Base-by-base conservation (phyloP, 2,113 vertebrate genomes). In the Cololabis saira region DNA sequence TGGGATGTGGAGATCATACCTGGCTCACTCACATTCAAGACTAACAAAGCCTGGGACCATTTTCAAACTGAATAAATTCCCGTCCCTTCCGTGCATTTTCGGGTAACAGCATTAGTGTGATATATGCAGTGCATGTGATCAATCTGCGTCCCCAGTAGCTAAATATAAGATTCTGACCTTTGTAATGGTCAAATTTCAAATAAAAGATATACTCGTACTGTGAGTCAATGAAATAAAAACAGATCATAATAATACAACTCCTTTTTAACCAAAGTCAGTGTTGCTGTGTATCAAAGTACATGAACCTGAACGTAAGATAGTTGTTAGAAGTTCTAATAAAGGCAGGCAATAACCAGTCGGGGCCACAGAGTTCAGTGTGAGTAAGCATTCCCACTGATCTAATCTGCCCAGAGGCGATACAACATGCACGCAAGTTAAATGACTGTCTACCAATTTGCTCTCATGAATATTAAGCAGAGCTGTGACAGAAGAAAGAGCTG, bases 361-460 rank as follows among this genome's bases (percentile, higher is more conserved):
- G 50, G 72, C 64, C 59, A 18, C 5, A 55, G 62, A 44, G 77
- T 76, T 81, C 85, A 80, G 71, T 73, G 79, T 78, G 84, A 92
- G 88, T 85, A 86, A 87, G 89, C 85, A 82, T 83, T 89, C 80
- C 82, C 85, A 82, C 78, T 86, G 84, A 87, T 85, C 71, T 81
- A 76, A 86, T 86, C 83, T 90, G 88, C 92, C 93, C 87, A 60
- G 76, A 82, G 92, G 93, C 90, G 67, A 83, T 81, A 89, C 88
- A 89, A 76, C 87, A 81, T 51, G 82, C 87, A 58, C 60, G 75
- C 66, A 80, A 90, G 90, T 90, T 90, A 93, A 93, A 93, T 92
- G 90, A 92, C 89, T 91, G 87, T 92, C 91, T 93, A 89, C 88
- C 93, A 94, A 94, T 93, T 94, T 93, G 92, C 92, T 93, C 87